Conservation (phyloP, 2,113 vertebrate genomes). For the Zootoca vivipara region DNA sequence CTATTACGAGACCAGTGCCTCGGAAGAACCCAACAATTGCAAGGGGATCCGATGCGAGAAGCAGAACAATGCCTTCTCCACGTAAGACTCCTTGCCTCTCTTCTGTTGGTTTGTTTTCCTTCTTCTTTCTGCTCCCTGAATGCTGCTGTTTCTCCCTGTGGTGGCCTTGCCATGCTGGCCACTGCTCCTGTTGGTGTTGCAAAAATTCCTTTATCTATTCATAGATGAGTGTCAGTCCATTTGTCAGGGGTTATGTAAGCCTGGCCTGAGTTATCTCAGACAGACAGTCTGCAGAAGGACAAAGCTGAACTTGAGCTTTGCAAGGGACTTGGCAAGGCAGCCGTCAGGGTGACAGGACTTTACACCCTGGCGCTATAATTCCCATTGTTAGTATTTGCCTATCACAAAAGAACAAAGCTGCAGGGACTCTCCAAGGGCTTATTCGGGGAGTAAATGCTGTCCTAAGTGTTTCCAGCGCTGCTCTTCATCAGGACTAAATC, state of each 20-base stretch:
- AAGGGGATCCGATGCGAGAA: constrained; percentile 97
- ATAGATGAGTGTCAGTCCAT: neutral
- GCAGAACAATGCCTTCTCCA: constrained; percentile 98
- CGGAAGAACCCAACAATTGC: constrained; percentile 95
- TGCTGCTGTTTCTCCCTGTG: neutral
- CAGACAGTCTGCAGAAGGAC: constrained; percentile 42
- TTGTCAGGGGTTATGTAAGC: neutral
- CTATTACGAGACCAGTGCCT: constrained; percentile 95
- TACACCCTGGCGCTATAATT: neutral
- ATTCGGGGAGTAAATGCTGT: neutral
- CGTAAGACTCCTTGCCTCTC: constrained; percentile 80
- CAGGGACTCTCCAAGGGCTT: neutral
- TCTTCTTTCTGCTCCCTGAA: neutral
- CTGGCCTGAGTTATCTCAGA: constrained; percentile 18
- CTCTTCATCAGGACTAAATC: neutral
- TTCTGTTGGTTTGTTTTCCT: constrained; percentile 14
- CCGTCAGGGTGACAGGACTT: neutral
- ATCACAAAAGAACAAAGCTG: neutral
- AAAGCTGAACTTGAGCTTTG: constrained; percentile 5
- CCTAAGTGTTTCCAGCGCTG: neutral
- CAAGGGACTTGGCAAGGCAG: too few relatives aligned
- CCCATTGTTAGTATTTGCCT: neutral
- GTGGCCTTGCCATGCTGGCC: neutral
- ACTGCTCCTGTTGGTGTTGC: neutral
- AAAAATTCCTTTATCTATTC: constrained; percentile 26